Evolutionary conservation across 2,113 vertebrate species (phyloP), one percentile per base, ranked within the genome.

Genomic region (Bubalus kerabau): DNA sequence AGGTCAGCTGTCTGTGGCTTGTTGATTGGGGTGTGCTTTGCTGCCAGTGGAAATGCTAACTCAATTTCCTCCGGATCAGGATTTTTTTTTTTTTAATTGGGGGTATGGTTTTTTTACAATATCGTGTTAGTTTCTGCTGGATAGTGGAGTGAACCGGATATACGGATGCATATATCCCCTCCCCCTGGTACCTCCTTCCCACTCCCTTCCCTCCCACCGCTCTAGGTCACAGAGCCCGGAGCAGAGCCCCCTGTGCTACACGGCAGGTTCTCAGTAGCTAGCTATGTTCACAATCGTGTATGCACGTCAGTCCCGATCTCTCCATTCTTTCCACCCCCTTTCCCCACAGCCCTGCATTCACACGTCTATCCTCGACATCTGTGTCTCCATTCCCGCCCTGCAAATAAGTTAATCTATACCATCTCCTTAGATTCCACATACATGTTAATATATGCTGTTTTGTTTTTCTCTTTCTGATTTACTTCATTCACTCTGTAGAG

Each of bases 201-300:
- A 12, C 1, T 19, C 67, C 10, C 1, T 40, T n/a, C 67, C 19
- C 6, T 40, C 5, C n/a, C 19, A 36, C 36, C 0, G 5, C n/a
- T 74, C 36, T 40, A 23, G 67, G 67, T 74, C 36, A 3, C 21
- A 43, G 71, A 74, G 36, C 36, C 23, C 71, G 36, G 36, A 36
- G 36, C 36, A 36, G 36, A 36, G 36, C 36, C 36, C 36, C 11
- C 21, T 74, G 36, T 43, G 36, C 71, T 43, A 43, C 24, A 74
- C 0, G 3, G 36, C 21, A 6, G 21, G 10, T 14, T 74, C 36
- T 40, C 21, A 43, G 36, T 40, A 40, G 21, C 5, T 24, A 74
- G 10, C 36, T 24, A 24, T 24, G 43, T 13, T 74, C 36, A 43
- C 0, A 2, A 24, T 40, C 5, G 0, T 23, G 67, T 74, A 40